Percentiles rank a stretch among this genome's conserved stretches.
phyloP scores from a whole-genome alignment of 2,797 vertebrate species.

The Lacerta agilis region DNA sequence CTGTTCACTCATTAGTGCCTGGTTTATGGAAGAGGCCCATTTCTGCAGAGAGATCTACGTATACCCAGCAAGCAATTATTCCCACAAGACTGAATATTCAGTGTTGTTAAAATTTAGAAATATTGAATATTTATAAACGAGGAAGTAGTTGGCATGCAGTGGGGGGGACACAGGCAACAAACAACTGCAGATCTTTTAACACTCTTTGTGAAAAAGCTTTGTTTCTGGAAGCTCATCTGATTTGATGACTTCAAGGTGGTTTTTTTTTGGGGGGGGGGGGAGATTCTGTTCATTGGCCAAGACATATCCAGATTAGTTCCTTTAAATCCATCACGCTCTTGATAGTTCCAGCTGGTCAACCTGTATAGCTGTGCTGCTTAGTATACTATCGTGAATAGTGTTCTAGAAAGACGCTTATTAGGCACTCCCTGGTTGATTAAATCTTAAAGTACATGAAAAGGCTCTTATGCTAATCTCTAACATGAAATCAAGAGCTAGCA shows the following conservation, averaged over 20 bases:
- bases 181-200: background rate
- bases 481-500: slow-evolving; percentile 54
- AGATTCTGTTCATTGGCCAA: background rate
- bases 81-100: slow-evolving; percentile 11
- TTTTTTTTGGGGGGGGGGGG: background rate
- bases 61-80: slow-evolving; percentile 22
- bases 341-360: accelerated
- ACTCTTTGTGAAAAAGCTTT: background rate
- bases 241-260: background rate
- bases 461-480: slow-evolving; percentile 50
- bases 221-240: background rate
- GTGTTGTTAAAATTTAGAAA: background rate
- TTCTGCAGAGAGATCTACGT: slow-evolving; percentile 16
- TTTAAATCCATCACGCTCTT: background rate
- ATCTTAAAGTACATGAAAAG: slow-evolving; percentile 51
- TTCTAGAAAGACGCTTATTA: slow-evolving; percentile 27
- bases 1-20: slow-evolving; percentile 18
- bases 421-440: slow-evolving; percentile 44
- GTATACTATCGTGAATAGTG: slow-evolving; percentile 4
- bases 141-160: background rate
- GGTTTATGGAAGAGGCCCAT: slow-evolving; percentile 12
- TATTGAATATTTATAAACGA: slow-evolving; percentile 26
- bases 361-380: background rate
- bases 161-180: background rate
- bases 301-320: background rate